Percentiles rank a stretch among this genome's conserved stretches.
Conservation (phyloP, 2,888 invertebrate genomes). For the Epinotia demarniana region DNA sequence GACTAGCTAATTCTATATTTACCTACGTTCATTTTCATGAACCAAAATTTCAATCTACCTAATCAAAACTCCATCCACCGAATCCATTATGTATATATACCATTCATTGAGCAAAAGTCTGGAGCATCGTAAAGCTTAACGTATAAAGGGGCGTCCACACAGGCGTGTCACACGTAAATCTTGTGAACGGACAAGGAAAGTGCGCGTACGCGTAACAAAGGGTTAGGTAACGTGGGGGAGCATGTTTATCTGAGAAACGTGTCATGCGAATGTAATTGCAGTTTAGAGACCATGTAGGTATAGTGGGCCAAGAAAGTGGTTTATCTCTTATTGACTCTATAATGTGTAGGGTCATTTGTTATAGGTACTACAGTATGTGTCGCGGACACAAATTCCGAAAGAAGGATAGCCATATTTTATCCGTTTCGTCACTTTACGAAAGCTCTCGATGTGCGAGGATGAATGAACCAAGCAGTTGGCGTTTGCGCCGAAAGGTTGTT, state of each 20-base stretch:
- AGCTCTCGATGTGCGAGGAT: no score
- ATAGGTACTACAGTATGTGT: no score
- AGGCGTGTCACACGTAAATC: conserved; percentile 63
- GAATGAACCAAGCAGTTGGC: no score
- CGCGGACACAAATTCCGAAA: background rate
- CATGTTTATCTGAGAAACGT: conserved; percentile 20
- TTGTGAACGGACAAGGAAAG: conserved; percentile 58
- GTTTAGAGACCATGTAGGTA: background rate
- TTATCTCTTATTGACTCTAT: no score
- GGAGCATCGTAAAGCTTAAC: conserved; percentile 4
- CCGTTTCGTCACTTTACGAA: no score
- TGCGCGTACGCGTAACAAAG: conserved; percentile 48
- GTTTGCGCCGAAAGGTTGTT: no score
- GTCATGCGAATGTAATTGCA: conserved; percentile 17
- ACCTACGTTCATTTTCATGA: no score
- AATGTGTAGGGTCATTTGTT: no score
- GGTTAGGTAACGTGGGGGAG: conserved; percentile 37
- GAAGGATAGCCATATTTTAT: no score
- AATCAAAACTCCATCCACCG: background rate
- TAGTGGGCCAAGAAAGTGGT: no score
- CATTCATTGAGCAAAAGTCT: background rate
- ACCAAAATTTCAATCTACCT: no score
- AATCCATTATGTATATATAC: background rate
- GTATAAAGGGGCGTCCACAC: conserved; percentile 47
- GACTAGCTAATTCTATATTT: no score